Evolutionary conservation across 2,797 vertebrate genomes (phyloP).

Genomic region (Myotis findleyi): DNA sequence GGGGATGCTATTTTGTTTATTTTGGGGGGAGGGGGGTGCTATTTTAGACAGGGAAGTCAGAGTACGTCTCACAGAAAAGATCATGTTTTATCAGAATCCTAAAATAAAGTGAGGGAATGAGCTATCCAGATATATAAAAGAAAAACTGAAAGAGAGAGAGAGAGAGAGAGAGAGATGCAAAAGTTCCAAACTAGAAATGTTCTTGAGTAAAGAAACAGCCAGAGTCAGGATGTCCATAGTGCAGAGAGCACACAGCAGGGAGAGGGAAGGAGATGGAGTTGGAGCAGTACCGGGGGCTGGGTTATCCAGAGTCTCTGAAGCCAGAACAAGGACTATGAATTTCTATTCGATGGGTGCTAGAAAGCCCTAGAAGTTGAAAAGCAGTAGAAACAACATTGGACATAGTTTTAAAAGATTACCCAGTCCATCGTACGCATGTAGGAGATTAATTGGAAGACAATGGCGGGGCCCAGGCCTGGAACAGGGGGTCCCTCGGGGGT

Average conservation of each 20-base stretch:
- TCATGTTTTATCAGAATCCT: neutral
- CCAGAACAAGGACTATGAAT: neutral
- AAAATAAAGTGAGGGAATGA: slow-evolving; percentile 29
- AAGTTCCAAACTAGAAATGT: neutral
- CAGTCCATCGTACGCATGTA: neutral
- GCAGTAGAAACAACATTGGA: neutral
- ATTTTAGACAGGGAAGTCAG: neutral
- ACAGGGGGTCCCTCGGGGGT: too few relatives aligned
- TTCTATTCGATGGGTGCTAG: neutral
- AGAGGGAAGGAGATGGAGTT: neutral
- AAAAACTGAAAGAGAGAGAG: neutral
- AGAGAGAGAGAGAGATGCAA: neutral
- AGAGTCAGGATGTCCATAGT: neutral
- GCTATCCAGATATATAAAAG: neutral
- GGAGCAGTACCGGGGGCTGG: rapidly evolving
- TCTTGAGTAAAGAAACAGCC: neutral
- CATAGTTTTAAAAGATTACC: neutral
- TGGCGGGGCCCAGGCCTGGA: too few relatives aligned
- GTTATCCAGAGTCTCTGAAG: neutral
- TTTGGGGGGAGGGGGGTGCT: too few relatives aligned
- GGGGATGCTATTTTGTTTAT: neutral
- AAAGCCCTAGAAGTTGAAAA: slow-evolving; percentile 9
- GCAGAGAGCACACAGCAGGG: neutral
- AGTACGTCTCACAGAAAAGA: neutral
- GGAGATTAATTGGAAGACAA: neutral